These are phyloP conservation scores for Panthera leo DNA, from an alignment of 2,113 vertebrate species.

Conservation along the genomic window DNA sequence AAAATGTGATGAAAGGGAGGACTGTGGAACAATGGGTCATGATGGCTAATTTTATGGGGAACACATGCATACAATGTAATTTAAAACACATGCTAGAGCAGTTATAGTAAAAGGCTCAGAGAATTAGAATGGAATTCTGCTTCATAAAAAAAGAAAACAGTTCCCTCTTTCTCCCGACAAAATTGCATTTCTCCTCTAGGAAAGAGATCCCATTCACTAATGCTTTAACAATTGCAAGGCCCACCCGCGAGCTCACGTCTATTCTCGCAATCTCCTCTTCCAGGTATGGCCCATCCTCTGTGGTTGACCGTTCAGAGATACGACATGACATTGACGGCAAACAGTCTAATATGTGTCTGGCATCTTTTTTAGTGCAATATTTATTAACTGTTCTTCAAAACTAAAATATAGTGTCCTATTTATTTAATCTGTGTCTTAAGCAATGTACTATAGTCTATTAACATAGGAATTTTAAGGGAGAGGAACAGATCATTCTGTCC, in stretches of 20 bases:
- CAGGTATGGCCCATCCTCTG: not conserved
- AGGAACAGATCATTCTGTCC: not conserved
- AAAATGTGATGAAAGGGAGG: conserved; percentile 78
- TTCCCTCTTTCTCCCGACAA: conserved; percentile 72
- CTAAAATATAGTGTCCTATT: not conserved
- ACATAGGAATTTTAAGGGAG: not conserved
- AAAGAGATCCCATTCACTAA: conserved; percentile 74
- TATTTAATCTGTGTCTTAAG: not conserved
- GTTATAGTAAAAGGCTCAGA: conserved; percentile 74
- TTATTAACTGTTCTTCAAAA: conserved; percentile 35
- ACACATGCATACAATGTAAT: conserved; percentile 81
- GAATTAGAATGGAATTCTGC: conserved; percentile 81
- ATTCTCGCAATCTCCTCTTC: not conserved
- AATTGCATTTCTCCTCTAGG: conserved; percentile 66
- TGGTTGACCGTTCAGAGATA: not conserved
- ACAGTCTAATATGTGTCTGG: not conserved
- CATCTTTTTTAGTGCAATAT: conserved; percentile 8
- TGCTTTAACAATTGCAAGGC: conserved; percentile 60
- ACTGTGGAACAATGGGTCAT: conserved; percentile 80
- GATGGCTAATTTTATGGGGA: conserved; percentile 83
- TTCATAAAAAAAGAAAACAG: conserved; percentile 78
- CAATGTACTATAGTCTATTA: not conserved
- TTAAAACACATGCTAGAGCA: conserved; percentile 79
- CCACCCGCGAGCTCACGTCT: conserved; percentile 51
- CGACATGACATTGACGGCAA: not conserved